Conservation (phyloP, 2,113 vertebrate species). For the Poecile atricapillus region DNA sequence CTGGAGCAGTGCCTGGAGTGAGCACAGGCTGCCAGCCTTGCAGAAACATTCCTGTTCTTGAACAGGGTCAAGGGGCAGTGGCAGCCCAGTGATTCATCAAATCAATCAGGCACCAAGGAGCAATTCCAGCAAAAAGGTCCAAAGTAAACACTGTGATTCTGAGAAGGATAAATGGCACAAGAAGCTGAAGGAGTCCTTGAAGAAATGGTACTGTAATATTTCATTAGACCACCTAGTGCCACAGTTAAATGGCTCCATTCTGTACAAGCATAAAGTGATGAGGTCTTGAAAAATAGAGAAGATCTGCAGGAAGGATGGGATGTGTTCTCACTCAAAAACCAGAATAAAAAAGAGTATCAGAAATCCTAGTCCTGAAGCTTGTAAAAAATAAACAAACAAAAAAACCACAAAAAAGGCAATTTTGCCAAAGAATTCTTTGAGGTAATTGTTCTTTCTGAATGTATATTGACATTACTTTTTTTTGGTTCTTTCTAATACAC, state of each 20-base stretch:
- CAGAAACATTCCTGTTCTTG: background rate
- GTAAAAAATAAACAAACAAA: background rate
- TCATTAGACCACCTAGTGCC: background rate
- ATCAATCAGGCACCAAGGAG: background rate
- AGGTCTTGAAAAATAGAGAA: background rate
- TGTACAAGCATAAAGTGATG: background rate
- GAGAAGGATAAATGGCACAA: constrained; percentile 9
- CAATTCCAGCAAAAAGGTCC: background rate
- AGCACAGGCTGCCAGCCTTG: background rate
- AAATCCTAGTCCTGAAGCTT: background rate
- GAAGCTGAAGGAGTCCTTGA: background rate
- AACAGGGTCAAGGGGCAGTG: background rate
- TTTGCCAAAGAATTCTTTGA: background rate
- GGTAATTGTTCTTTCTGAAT: background rate
- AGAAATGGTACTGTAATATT: background rate
- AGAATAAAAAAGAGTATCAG: background rate
- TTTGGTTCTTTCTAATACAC: background rate
- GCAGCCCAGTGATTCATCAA: background rate
- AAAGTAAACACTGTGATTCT: background rate
- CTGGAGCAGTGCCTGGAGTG: background rate
- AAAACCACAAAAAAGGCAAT: background rate
- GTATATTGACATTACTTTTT: background rate
- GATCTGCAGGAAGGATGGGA: background rate
- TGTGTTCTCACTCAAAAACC: background rate
- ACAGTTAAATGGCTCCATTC: background rate